Conservation (phyloP, 2,113 vertebrate species). For the Etheostoma spectabile region DNA sequence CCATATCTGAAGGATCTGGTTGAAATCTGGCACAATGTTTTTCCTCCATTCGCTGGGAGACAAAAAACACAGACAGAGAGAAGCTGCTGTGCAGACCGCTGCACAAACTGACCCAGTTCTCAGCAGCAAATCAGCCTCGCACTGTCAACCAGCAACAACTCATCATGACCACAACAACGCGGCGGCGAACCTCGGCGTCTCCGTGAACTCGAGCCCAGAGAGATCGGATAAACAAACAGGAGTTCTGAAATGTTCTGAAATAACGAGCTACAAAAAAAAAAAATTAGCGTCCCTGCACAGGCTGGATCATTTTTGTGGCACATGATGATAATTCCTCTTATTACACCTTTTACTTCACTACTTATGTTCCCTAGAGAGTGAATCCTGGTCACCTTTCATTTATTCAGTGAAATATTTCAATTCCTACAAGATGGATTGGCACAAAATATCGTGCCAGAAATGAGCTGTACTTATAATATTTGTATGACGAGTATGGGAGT, state of each 20-base stretch:
- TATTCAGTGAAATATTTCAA: background rate
- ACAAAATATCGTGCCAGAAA: background rate
- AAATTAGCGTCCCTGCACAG: background rate
- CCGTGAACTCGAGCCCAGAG: slow-evolving; percentile 38
- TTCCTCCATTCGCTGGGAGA: slow-evolving; percentile 34
- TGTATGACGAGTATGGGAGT: too few species aligned
- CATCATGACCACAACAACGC: slow-evolving; percentile 66
- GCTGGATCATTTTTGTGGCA: background rate
- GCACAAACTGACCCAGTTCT: slow-evolving; percentile 76
- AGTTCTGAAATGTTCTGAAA: slow-evolving; percentile 44
- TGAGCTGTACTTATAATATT: too few species aligned
- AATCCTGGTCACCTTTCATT: background rate
- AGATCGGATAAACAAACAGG: slow-evolving; percentile 48
- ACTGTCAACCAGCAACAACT: slow-evolving; percentile 64
- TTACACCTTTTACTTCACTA: background rate
- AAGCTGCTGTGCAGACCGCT: slow-evolving; percentile 55
- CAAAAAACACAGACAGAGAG: slow-evolving; percentile 58
- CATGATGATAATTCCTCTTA: background rate
- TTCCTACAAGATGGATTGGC: background rate
- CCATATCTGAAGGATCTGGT: slow-evolving; percentile 55
- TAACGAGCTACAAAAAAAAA: slow-evolving; percentile 32
- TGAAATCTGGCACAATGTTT: slow-evolving; percentile 57
- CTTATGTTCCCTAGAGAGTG: background rate
- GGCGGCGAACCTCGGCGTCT: slow-evolving; percentile 52
- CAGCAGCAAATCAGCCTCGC: slow-evolving; percentile 46